phyloP scores from a whole-genome alignment of 2,888 invertebrate species.

The Tetramorium bicarinatum region DNA sequence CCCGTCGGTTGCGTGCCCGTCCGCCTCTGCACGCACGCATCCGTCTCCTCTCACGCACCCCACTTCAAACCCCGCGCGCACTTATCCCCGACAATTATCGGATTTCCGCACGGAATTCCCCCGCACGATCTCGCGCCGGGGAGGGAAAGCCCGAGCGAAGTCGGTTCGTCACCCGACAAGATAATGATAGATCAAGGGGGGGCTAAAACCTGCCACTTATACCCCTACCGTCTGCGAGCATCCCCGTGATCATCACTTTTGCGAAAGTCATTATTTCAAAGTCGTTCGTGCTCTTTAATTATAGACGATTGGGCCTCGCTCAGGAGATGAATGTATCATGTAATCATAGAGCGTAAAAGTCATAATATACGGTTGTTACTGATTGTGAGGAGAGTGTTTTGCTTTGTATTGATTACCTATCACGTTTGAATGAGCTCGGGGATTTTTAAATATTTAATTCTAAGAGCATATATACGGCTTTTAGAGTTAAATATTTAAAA shows the following conservation, averaged over 20 bases:
- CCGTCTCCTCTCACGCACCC: slow-evolving; percentile 70
- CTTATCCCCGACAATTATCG: slow-evolving; percentile 78
- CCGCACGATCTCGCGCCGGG: slow-evolving; percentile 31
- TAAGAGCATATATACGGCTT: too few relatives aligned
- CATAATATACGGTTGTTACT: slow-evolving; percentile 3
- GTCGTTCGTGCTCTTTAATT: slow-evolving; percentile 13
- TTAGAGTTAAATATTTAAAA: slow-evolving; percentile 2
- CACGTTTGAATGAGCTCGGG: background rate
- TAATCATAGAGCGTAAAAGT: background rate
- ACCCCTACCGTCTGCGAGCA: slow-evolving; percentile 13
- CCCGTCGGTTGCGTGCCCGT: slow-evolving; percentile 65
- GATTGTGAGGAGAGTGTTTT: background rate
- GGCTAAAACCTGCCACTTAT: slow-evolving; percentile 42
- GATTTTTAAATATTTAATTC: background rate
- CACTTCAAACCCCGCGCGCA: slow-evolving; percentile 38
- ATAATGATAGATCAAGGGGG: slow-evolving; percentile 76
- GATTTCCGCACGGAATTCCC: slow-evolving; percentile 73
- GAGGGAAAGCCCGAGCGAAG: slow-evolving; percentile 61
- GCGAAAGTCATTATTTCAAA: slow-evolving; percentile 18
- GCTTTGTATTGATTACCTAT: background rate
- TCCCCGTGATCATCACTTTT: slow-evolving; percentile 7
- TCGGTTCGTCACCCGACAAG: slow-evolving; percentile 16
- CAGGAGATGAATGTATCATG: background rate
- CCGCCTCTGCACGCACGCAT: slow-evolving; percentile 64
- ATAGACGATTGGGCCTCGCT: background rate